Percentiles rank a stretch among this genome's conserved stretches.
These are phyloP conservation scores for Formica selysi DNA, from an alignment of 1,140 invertebrate species.

Conservation along the genomic window DNA sequence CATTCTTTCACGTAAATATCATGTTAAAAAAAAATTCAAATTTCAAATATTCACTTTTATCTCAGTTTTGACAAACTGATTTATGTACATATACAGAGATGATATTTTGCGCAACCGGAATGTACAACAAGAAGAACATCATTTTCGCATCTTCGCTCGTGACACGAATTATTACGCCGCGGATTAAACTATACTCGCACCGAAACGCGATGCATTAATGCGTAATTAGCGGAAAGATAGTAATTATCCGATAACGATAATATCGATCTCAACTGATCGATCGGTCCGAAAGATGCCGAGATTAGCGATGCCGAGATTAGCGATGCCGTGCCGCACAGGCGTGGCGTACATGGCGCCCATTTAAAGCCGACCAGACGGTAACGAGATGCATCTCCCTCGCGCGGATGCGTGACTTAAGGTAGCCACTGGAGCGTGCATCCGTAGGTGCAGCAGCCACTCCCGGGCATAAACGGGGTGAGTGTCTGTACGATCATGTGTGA, in stretches of 20 bases:
- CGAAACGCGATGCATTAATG: constrained; percentile 68
- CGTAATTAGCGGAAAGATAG: constrained; percentile 65
- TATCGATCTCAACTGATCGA: constrained; percentile 58
- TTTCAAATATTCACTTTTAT: neutral
- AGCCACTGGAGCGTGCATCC: constrained; percentile 78
- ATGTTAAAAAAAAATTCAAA: neutral
- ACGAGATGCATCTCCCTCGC: constrained; percentile 29
- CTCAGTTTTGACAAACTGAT: neutral
- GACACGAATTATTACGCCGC: constrained; percentile 4
- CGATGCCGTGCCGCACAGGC: constrained; percentile 13
- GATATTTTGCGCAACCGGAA: neutral
- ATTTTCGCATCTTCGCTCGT: neutral
- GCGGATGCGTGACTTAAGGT: constrained; percentile 74
- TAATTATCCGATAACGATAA: constrained; percentile 68
- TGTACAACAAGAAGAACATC: neutral
- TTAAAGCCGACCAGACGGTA: constrained; percentile 37
- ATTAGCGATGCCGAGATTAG: constrained; percentile 56
- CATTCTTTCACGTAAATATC: neutral
- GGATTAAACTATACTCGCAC: constrained; percentile 19
- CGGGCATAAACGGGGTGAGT: constrained; percentile 63
- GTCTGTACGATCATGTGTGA: constrained; percentile 46
- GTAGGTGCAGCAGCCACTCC: constrained; percentile 76
- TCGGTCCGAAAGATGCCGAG: constrained; percentile 59
- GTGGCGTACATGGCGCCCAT: constrained; percentile 26
- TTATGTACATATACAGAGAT: neutral